Percentiles rank a stretch among this genome's conserved stretches.
Evolutionary conservation across 2,113 vertebrate genomes (phyloP).

Genomic region (Catharus fuscescens): DNA sequence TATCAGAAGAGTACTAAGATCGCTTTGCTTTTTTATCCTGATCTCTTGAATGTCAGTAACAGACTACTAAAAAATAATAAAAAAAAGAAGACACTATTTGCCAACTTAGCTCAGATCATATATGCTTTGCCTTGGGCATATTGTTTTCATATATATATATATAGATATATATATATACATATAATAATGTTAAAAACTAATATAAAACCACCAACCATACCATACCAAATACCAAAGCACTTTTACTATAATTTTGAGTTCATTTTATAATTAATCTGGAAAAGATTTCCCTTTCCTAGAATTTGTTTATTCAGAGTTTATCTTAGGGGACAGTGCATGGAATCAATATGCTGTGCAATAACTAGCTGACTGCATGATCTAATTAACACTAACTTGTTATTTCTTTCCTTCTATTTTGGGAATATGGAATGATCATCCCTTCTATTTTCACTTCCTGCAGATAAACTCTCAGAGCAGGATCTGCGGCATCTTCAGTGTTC

Average conservation of each 20-base stretch:
- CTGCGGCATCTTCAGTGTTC: background rate
- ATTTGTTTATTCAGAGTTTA: background rate
- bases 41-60: background rate
- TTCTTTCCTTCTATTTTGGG: background rate
- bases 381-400: background rate
- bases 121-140: background rate
- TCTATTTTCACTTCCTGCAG: background rate
- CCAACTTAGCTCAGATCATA: background rate
- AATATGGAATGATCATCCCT: background rate
- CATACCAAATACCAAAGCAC: background rate
- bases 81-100: background rate
- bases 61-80: background rate
- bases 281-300: background rate
- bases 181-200: background rate
- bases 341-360: background rate
- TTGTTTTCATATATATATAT: background rate
- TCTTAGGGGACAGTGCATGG: background rate
- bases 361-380: background rate
- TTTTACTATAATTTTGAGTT: background rate
- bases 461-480: background rate
- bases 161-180: background rate
- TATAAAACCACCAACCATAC: accelerated
- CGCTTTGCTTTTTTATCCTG: background rate
- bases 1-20: background rate
- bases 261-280: background rate